A percentile compares a stretch with the other conserved stretches of the same genome.
Conservation (phyloP, 2,888 invertebrate species). For the Heteropelma amictum region DNA sequence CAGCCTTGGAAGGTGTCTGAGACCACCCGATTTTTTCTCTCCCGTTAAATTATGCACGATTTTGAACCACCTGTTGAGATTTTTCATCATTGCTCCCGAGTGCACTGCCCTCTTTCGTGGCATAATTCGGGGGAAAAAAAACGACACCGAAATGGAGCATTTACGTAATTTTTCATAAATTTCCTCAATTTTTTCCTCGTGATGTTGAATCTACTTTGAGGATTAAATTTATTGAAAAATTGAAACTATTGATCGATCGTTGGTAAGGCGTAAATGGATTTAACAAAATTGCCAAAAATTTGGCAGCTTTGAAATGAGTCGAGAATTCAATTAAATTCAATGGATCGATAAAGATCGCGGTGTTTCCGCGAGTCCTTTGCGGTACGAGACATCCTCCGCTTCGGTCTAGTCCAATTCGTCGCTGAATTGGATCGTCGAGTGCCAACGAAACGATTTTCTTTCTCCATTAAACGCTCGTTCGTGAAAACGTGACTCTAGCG, state of each 20-base stretch:
- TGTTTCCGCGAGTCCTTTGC: neutral
- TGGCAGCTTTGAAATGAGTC: neutral
- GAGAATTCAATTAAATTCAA: neutral
- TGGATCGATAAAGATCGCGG: too few species aligned
- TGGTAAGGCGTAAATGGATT: too few species aligned
- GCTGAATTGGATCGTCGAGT: constrained; percentile 1
- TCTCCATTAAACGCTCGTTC: neutral
- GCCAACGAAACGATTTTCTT: neutral
- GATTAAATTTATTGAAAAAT: too few species aligned
- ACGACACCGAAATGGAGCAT: too few species aligned
- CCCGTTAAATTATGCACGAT: constrained; percentile 18
- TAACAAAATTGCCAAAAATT: too few species aligned
- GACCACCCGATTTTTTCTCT: neutral
- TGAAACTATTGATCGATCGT: too few species aligned
- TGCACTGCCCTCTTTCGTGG: constrained; percentile 28
- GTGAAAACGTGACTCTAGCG: constrained; percentile 72
- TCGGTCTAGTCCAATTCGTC: constrained; percentile 16
- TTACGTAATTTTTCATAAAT: too few species aligned
- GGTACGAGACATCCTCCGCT: neutral
- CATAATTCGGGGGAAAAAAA: too few species aligned
- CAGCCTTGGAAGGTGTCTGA: constrained; percentile 56
- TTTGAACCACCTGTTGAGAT: constrained; percentile 14
- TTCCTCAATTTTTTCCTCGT: too few species aligned
- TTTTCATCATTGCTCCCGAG: constrained; percentile 42
- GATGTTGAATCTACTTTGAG: too few species aligned